Evolutionary conservation across 1,140 invertebrate species (phyloP).

Genomic region (Zaprionus inermis): DNA sequence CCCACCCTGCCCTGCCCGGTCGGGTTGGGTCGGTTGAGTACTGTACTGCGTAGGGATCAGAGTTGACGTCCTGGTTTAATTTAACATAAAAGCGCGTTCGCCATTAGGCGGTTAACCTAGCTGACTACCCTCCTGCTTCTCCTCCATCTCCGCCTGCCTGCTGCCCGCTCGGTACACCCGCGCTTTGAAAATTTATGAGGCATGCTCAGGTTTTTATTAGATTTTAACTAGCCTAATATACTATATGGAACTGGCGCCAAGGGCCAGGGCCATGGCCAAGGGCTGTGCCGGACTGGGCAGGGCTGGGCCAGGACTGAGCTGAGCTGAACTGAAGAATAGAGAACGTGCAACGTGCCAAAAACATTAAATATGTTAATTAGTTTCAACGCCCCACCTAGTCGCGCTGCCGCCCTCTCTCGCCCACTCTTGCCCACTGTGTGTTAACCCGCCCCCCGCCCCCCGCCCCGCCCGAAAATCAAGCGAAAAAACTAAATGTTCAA

Average conservation of each 20-base stretch:
- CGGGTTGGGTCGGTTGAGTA: neutral
- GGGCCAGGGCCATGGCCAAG: conserved; percentile 45
- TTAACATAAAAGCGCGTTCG: conserved; percentile 82
- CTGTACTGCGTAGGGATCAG: conserved; percentile 23
- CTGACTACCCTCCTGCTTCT: neutral
- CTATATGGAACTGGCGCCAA: conserved; percentile 63
- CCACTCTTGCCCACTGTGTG: neutral
- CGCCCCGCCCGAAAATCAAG: conserved; percentile 24
- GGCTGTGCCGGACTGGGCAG: conserved; percentile 2
- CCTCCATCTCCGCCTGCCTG: too few species aligned
- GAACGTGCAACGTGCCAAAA: conserved; percentile 74
- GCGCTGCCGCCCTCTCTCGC: neutral
- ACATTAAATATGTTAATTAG: conserved; percentile 83
- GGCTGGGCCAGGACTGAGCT: conserved; percentile 19
- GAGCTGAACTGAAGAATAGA: neutral
- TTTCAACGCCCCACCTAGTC: conserved; percentile 67
- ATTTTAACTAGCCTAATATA: conserved; percentile 83
- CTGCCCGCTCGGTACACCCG: neutral
- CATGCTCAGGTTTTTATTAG: conserved; percentile 84
- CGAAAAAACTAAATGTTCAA: conserved; percentile 68
- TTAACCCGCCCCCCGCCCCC: neutral
- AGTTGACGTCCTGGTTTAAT: conserved; percentile 61
- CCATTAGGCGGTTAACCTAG: conserved; percentile 73
- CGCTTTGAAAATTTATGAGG: conserved; percentile 81
- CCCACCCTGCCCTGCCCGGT: neutral